These are phyloP conservation scores for Misgurnus anguillicaudatus DNA, from an alignment of 2,113 vertebrate species.

Conservation along the genomic window DNA sequence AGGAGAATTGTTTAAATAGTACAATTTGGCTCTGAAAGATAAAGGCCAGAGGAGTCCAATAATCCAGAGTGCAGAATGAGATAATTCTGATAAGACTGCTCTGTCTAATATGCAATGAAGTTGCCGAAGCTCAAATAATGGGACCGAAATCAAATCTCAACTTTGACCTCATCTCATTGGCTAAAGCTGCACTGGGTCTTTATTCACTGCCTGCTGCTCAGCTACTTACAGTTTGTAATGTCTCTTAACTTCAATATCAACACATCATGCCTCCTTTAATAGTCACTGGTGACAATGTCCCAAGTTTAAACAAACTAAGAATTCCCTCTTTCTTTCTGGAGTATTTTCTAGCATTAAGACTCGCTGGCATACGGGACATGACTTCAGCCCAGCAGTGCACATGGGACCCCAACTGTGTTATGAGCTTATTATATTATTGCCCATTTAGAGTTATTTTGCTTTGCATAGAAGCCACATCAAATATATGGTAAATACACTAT, in stretches of 20 bases:
- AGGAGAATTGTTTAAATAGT: conserved; percentile 14
- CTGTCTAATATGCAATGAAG: conserved; percentile 2
- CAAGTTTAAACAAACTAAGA: not conserved
- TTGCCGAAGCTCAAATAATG: conserved; percentile 6
- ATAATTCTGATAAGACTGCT: conserved; percentile 26
- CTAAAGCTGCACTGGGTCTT: not conserved
- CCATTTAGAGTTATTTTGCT: not conserved
- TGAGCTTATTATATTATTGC: no score
- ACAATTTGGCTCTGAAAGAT: conserved; percentile 18
- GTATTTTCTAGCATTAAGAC: not conserved
- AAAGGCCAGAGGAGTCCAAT: conserved; percentile 25
- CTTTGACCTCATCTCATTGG: not conserved
- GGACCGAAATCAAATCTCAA: conserved; percentile 23
- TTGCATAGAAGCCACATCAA: not conserved
- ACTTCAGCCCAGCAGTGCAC: no score
- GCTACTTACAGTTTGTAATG: not conserved
- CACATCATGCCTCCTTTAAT: no score
- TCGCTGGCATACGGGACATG: no score
- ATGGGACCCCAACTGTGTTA: no score
- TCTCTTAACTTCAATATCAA: no score
- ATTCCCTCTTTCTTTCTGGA: not conserved
- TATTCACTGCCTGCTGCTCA: not conserved
- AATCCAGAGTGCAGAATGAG: conserved; percentile 24
- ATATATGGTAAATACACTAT: no score
- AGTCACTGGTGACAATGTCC: no score